These are phyloP conservation scores for Argyresthia albistria DNA, from an alignment of 2,888 invertebrate genomes.

Conservation along the genomic window DNA sequence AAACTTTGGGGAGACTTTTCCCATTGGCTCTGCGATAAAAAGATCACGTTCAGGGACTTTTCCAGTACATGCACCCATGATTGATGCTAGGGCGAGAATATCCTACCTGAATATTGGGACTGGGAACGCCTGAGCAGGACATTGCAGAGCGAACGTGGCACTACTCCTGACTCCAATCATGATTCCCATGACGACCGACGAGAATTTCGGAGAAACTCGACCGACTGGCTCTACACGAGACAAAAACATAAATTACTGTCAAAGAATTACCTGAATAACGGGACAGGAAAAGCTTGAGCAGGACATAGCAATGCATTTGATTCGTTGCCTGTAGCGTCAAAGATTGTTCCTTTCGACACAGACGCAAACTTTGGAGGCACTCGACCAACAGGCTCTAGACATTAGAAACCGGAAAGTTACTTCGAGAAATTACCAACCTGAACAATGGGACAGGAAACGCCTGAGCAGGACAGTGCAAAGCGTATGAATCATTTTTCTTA, in stretches of 20 bases:
- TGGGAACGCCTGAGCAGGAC: constrained; percentile 78
- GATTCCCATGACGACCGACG: constrained; percentile 74
- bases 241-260: constrained; percentile 2
- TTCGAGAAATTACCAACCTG: constrained; percentile 25
- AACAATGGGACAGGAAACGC: constrained; percentile 58
- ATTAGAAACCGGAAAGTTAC: constrained; percentile 19
- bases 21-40: constrained; percentile 73
- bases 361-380: constrained; percentile 71
- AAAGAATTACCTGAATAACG: constrained; percentile 53
- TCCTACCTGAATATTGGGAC: constrained; percentile 74
- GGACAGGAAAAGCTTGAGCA: constrained; percentile 77
- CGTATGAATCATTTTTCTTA: constrained; percentile 21
- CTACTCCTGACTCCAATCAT: constrained; percentile 65
- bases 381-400: constrained; percentile 62
- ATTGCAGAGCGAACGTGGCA: constrained; percentile 69
- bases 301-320: constrained; percentile 73
- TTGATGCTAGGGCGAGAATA: too few relatives aligned
- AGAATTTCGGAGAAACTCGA: constrained; percentile 78
- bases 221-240: constrained; percentile 76
- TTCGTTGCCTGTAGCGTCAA: constrained; percentile 62
- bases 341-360: constrained; percentile 63
- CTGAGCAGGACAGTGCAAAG: constrained; percentile 46
- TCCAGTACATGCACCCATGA: too few relatives aligned
- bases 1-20: constrained; percentile 80
- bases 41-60: background rate